phyloP scores from a whole-genome alignment of 2,888 invertebrate genomes.

The Drosophila stalkeri region DNA sequence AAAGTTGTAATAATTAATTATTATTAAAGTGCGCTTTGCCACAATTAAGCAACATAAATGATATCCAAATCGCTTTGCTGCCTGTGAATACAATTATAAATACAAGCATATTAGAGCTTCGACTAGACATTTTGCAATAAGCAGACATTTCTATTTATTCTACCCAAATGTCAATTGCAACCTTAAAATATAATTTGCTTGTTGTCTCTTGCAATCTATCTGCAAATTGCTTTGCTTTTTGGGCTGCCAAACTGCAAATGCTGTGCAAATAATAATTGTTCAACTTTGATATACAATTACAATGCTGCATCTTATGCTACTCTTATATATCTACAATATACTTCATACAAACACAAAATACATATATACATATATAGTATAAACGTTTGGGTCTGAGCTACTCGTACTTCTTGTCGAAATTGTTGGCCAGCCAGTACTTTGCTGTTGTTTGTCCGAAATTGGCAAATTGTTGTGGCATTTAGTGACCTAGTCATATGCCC shows the following conservation, averaged over 20 bases:
- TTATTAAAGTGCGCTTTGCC: constrained; percentile 27
- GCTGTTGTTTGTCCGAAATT: constrained; percentile 50
- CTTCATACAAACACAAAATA: constrained; percentile 13
- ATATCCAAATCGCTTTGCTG: constrained; percentile 1
- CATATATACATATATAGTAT: constrained; percentile 9
- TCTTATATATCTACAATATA: background rate
- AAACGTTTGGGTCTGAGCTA: background rate
- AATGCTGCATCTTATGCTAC: constrained; percentile 1
- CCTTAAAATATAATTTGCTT: constrained; percentile 19
- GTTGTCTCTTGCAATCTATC: constrained; percentile 7
- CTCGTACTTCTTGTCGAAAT: background rate
- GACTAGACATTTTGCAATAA: background rate
- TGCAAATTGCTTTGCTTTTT: constrained; percentile 7
- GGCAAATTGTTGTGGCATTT: constrained; percentile 53
- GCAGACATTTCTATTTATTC: constrained; percentile 14
- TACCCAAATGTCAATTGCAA: constrained; percentile 38
- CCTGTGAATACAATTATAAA: background rate
- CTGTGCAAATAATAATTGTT: constrained; percentile 57
- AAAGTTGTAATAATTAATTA: constrained; percentile 22
- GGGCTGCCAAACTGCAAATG: constrained; percentile 30
- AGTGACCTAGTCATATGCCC: constrained; percentile 19
- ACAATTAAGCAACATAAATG: constrained; percentile 14
- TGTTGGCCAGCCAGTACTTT: background rate
- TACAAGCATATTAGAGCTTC: background rate
- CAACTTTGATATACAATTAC: constrained; percentile 71